Evolutionary conservation across 2,797 vertebrate species (phyloP).

Genomic region (Paguma larvata): DNA sequence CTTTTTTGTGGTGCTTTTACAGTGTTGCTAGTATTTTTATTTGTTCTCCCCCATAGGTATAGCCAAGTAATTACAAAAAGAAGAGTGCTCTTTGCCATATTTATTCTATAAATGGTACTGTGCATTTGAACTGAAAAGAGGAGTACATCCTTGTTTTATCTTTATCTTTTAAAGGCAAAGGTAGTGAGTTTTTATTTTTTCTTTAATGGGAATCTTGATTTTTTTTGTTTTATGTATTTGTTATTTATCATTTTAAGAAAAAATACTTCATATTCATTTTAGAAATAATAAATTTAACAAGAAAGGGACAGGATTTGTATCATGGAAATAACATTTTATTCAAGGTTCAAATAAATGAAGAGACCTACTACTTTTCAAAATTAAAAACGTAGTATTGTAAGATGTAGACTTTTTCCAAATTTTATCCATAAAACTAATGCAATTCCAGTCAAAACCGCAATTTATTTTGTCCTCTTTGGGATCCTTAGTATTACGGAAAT

Average conservation of each 20-base stretch:
- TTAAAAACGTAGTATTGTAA: not conserved
- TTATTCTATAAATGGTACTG: not conserved
- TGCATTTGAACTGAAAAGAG: constrained; percentile 13
- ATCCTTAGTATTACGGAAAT: not conserved
- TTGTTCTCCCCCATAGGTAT: not conserved
- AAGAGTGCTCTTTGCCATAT: not conserved
- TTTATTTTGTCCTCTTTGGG: not conserved
- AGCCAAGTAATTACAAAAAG: not conserved
- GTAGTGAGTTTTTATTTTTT: not conserved
- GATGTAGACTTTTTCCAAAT: not conserved
- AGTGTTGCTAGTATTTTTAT: not conserved
- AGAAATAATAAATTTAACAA: not conserved
- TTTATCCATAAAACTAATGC: not conserved
- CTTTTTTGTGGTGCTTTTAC: not conserved
- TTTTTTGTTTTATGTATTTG: not conserved
- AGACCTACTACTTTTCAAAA: not conserved
- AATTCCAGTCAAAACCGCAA: not conserved
- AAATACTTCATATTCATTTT: not conserved
- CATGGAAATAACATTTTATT: not conserved
- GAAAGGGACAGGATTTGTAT: not conserved
- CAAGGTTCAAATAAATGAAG: not conserved
- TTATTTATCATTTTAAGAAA: not conserved
- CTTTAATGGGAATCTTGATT: not conserved
- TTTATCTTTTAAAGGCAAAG: not conserved
- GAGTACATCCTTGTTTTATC: not conserved